These are phyloP conservation scores for Agapetus fuscipes DNA, from an alignment of 2,888 invertebrate genomes.

Conservation along the genomic window DNA sequence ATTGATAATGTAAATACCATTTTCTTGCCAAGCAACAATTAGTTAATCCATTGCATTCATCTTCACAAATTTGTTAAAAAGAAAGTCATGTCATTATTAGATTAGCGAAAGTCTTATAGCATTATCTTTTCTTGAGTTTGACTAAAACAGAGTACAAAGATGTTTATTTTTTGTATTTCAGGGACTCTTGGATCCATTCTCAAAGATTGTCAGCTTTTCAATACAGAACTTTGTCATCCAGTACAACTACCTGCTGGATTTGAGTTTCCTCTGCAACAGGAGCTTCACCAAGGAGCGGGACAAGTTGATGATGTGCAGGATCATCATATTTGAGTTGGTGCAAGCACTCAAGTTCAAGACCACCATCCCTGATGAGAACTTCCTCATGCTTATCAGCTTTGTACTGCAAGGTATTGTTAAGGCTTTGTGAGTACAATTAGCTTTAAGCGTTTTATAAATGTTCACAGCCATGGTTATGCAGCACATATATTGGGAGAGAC, in stretches of 20 bases:
- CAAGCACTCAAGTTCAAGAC: conserved; percentile 94
- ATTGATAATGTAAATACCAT: no score
- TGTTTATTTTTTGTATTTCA: no score
- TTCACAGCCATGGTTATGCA: no score
- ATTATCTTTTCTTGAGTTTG: no score
- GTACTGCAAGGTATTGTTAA: conserved; percentile 63
- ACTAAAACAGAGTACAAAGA: no score
- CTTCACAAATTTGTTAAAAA: no score
- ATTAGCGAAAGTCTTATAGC: no score
- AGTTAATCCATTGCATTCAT: no score
- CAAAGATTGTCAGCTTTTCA: conserved; percentile 88
- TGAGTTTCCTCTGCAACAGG: conserved; percentile 83
- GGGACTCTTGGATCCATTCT: conserved; percentile 88
- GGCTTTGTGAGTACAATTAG: conserved; percentile 8
- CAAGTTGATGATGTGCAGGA: conserved; percentile 83
- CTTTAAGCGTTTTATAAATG: no score
- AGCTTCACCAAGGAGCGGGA: conserved; percentile 90
- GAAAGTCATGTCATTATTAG: no score
- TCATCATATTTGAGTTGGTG: conserved; percentile 87
- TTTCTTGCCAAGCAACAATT: no score
- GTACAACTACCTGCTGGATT: conserved; percentile 69
- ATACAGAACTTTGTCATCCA: conserved; percentile 81
- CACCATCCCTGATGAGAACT: conserved; percentile 88
- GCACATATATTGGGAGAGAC: no score
- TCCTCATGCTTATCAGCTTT: conserved; percentile 81